phyloP scores from a whole-genome alignment of 2,113 vertebrate species.

The Thymallus thymallus region DNA sequence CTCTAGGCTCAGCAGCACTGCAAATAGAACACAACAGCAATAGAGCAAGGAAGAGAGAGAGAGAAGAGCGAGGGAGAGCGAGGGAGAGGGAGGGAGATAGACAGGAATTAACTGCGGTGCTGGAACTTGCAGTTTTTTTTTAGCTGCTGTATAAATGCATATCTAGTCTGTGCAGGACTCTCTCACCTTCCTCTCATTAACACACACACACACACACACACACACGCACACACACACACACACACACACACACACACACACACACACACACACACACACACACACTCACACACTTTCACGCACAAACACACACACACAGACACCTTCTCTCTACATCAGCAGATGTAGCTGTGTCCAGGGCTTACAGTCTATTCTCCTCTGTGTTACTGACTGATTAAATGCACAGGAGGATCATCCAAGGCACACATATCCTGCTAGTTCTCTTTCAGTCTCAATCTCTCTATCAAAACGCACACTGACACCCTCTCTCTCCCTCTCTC shows the following conservation, averaged over 20 bases:
- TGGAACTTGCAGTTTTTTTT: slow-evolving; percentile 31
- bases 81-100: neutral
- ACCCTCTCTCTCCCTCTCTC: neutral
- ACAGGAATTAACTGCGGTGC: slow-evolving; percentile 44
- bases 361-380: slow-evolving; percentile 41
- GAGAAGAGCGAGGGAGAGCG: slow-evolving; percentile 12
- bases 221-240: too few relatives aligned
- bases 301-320: slow-evolving; percentile 25
- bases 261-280: neutral
- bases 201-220: too few relatives aligned
- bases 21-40: slow-evolving; percentile 16
- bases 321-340: slow-evolving; percentile 62
- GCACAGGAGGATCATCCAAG: slow-evolving; percentile 54
- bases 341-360: slow-evolving; percentile 62
- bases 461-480: slow-evolving; percentile 28
- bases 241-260: slow-evolving; percentile 21
- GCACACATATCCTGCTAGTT: slow-evolving; percentile 56
- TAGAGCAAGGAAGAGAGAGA: slow-evolving; percentile 17
- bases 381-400: neutral
- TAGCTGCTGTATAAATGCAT: slow-evolving; percentile 44
- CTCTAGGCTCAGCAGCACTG: slow-evolving; percentile 23
- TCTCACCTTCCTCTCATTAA: too few relatives aligned
- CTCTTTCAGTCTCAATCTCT: slow-evolving; percentile 48
- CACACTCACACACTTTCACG: slow-evolving; percentile 47
- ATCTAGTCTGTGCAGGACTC: slow-evolving; percentile 34